Evolutionary conservation across 2,888 invertebrate genomes (phyloP), one percentile per base, ranked within the genome.

Genomic region (Sceliomorpha sp.): DNA sequence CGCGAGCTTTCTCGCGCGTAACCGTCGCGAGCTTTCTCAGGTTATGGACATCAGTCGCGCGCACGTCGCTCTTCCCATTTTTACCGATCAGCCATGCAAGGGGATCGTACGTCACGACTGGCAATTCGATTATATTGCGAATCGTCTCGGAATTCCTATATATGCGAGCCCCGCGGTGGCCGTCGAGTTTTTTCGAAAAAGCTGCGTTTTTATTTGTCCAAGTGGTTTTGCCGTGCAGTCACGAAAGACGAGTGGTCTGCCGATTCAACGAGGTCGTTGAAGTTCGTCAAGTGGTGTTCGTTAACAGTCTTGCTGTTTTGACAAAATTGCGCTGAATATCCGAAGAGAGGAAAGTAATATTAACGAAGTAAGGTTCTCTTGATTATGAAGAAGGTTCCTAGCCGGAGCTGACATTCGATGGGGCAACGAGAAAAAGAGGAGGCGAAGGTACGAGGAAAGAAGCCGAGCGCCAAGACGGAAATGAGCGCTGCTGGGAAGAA

Each of bases 331-430:
- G 45, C 24, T 32, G 50, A 55, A 68, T 60, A 60, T 60, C 45
- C 67, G 67, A 50, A 37, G 39, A 53, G 36, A 34, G 15, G 32
- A 45, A 60, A 68, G 56, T 56, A 68, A 68, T 58, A 62, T 58
- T 40, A 40, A 51, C 72, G 64, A 75, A 74, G 76, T 76, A 81
- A 84, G 82, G 79, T 81, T 31, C 27, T 58, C 39, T 77, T 81
- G 80, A 80, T 83, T 83, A 82, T 79, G 78, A 77, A 75, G 78
- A 77, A 75, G 78, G 78, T 80, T 80, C 83, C 20, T 80, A 77
- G 78, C 77, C 73, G 64, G 77, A 78, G 74, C 76, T 74, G 74
- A 74, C 70, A 78, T 77, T 73, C 73, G 74, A 58, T 51, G 68
- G 72, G 60, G 72, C 72, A 60, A 72, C 60, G 47, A 69, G 55